Conservation (phyloP, 2,113 vertebrate species). For the Salminus brasiliensis region DNA sequence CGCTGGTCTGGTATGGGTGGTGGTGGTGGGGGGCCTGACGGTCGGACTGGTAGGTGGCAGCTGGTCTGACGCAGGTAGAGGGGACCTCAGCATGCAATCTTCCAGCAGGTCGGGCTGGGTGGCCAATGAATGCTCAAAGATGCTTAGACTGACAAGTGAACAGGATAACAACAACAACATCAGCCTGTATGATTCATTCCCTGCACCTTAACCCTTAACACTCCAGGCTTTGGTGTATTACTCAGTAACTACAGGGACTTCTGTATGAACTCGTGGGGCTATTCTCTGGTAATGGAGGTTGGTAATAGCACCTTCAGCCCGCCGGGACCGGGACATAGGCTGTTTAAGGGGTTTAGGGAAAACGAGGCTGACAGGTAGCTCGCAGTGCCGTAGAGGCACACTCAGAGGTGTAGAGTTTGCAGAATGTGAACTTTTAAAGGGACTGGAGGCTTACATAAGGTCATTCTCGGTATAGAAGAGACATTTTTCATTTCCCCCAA, state of each 20-base stretch:
- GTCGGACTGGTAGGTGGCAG: too few relatives aligned
- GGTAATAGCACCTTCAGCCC: too few relatives aligned
- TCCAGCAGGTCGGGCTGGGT: background rate
- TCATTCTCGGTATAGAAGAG: background rate
- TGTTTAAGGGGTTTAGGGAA: too few relatives aligned
- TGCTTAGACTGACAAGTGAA: background rate
- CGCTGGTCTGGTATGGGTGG: too few relatives aligned
- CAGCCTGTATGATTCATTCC: background rate
- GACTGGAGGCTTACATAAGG: background rate
- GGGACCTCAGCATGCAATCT: background rate
- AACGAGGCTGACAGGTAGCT: background rate
- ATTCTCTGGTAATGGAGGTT: too few relatives aligned
- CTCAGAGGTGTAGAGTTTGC: background rate
- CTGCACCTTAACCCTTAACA: background rate
- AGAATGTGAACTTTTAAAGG: background rate
- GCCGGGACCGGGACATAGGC: too few relatives aligned
- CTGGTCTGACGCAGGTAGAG: too few relatives aligned
- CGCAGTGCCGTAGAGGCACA: too few relatives aligned
- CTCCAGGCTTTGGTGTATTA: too few relatives aligned
- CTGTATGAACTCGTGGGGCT: too few relatives aligned
- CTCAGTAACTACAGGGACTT: too few relatives aligned
- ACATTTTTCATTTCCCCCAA: background rate
- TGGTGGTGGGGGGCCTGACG: too few relatives aligned
- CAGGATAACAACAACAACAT: background rate
- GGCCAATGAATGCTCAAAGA: background rate